These are phyloP conservation scores for Pollicipes pollicipes DNA, from an alignment of 1,140 invertebrate genomes.

Conservation along the genomic window DNA sequence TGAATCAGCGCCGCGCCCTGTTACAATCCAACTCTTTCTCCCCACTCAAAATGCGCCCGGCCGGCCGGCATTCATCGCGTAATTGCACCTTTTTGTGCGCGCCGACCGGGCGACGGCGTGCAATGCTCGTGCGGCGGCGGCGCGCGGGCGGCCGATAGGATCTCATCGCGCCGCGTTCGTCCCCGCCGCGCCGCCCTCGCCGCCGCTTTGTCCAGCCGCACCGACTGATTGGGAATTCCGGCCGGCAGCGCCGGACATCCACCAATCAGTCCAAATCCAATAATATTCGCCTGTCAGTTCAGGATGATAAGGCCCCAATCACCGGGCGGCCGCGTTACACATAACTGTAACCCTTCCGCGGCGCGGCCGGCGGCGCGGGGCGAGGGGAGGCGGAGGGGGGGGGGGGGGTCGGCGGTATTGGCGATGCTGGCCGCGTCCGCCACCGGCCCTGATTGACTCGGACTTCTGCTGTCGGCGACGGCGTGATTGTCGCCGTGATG, in stretches of 20 bases:
- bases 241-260: not conserved
- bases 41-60: no score
- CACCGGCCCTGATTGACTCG: not conserved
- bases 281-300: not conserved
- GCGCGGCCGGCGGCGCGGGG: no score
- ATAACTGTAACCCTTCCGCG: not conserved
- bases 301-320: not conserved
- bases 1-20: no score
- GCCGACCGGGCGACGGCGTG: no score
- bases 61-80: no score
- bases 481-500: not conserved
- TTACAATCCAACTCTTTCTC: no score
- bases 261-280: conserved; percentile 1
- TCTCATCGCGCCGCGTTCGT: no score
- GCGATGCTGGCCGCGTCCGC: not conserved
- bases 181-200: no score
- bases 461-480: not conserved
- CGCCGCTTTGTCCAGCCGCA: not conserved
- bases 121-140: no score
- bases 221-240: not conserved
- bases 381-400: not conserved
- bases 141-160: no score
- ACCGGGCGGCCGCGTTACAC: not conserved
- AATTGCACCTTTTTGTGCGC: no score
- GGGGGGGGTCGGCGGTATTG: not conserved